Evolutionary conservation across 2,888 invertebrate genomes (phyloP), one percentile per base, ranked within the genome.

Genomic region (Drosophila maculinotata): DNA sequence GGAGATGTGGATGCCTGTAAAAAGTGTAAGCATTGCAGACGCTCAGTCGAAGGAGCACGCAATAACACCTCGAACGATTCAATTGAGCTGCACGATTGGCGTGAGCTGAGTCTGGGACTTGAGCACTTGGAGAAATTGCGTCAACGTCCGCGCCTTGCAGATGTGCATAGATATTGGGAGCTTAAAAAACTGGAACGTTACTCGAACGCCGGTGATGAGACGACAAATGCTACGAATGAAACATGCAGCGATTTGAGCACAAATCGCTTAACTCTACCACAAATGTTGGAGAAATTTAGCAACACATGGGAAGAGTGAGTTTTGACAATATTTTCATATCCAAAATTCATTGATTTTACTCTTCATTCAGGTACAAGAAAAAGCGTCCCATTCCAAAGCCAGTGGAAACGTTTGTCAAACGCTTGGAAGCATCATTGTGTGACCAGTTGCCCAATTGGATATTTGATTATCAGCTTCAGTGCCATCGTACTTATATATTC

Each of bases 401-500:
- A 1, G 20, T 9, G 5, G 26, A 36, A 26, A 38, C 58, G 1
- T 83, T 79, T 28, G 67, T 64, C 3, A 23, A 65, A 1, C 58
- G 67, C 15, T 62, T 89, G n/a, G 41, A 65, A 0, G 10, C 10
- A 1, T 9, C 57, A 4, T 25, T 88, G 36, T 41, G 26, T 25
- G 30, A 31, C 1, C 54, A 67, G 33, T 35, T 49, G n/a, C 73
- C 73, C 2, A 77, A 79, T 53, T 90, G 89, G 89, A 84, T 83
- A 59, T 84, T 88, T 30, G 80, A 89, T 44, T 65, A 44, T 49
- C 75, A 89, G 53, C 63, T 77, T 38, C 77, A 81, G 35, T 20
- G 25, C 26, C 66, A 71, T 20, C 54, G 36, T 4, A 63, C 47
- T 42, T 60, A 76, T 14, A 56, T 86, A 10, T 70, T 86, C 7